Evolutionary conservation across 1,140 invertebrate genomes (phyloP), one percentile per base, ranked within the genome.

Genomic region (Oryzaephilus surinamensis): DNA sequence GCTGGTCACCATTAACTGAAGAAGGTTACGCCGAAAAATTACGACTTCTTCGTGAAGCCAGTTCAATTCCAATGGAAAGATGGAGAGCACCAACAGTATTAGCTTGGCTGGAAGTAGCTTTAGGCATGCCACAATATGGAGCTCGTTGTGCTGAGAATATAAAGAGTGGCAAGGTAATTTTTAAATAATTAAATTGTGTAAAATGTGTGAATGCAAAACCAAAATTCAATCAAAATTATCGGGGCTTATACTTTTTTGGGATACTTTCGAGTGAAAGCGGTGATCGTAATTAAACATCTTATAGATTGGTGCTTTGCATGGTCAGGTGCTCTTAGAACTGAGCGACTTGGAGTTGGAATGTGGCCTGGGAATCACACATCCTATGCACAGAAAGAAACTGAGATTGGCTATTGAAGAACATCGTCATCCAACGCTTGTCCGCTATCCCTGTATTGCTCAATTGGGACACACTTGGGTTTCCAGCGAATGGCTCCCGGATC

Each of bases 351-450:
- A 95, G 59, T 60, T 94, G 46, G 86, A 91, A 63, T 78, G 82
- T 2, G 87, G 87, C 1, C 65, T 96, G 13, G 87, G 88, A 4
- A 81, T 95, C 32, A 73, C 74, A 11, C 89, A 93, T 70, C 82
- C 87, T 4, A 81, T 96, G 70, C 92, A 96, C 60, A 72, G 87
- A 43, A 89, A 92, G 64, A 96, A 95, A 57, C 65, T 96, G 19
- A 71, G 90, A n/a, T 69, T 96, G 42, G 90, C 91, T 13, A 93
- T 96, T 46, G 91, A 96, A 56, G 89, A 94, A 60, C 82, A 91
- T 41, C 62, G 90, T 31, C 76, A 90, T 44, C 88, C 89, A 0
- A 76, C 81, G 54, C 69, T 84, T 43, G 84, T 92, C 32, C 71
- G 85, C 46, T 92, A 88, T 66, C 86, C 88, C 0, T 81, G 79